A percentile compares a stretch with the other conserved stretches of the same genome.
These are phyloP conservation scores for Streptopelia turtur DNA, from an alignment of 2,797 vertebrate species.

Conservation along the genomic window DNA sequence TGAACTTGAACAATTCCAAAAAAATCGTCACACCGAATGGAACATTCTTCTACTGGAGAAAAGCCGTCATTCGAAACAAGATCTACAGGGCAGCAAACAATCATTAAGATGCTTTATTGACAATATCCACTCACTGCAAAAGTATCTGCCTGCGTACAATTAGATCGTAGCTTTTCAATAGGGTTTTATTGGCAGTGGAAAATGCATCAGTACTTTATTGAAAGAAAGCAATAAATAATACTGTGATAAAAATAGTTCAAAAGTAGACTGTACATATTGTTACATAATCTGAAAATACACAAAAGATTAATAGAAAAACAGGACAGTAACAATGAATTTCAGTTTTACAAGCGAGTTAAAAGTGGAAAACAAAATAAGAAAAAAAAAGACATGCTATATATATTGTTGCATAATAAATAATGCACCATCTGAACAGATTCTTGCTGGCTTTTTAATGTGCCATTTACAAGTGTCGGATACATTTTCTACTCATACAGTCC, in stretches of 20 bases:
- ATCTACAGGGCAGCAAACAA: constrained; percentile 55
- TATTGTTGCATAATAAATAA: constrained; percentile 78
- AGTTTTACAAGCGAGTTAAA: constrained; percentile 83
- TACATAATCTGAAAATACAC: constrained; percentile 87
- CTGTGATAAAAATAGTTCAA: constrained; percentile 99
- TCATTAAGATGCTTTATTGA: constrained; percentile 66
- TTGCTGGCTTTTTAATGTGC: constrained; percentile 68
- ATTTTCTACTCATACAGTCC: constrained; percentile 63
- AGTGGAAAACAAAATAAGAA: constrained; percentile 76
- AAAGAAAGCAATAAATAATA: constrained; percentile 99
- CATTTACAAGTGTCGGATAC: constrained; percentile 56
- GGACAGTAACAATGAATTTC: constrained; percentile 84
- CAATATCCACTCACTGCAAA: constrained; percentile 52
- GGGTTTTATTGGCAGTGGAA: constrained; percentile 89
- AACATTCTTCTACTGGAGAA: neutral
- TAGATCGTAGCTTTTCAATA: constrained; percentile 53
- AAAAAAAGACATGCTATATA: constrained; percentile 69
- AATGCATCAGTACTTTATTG: constrained; percentile 98
- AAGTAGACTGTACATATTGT: constrained; percentile 98
- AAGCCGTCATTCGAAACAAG: constrained; percentile 7
- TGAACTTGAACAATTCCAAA: neutral
- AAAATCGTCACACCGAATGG: neutral
- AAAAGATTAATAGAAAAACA: constrained; percentile 84
- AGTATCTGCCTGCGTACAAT: constrained; percentile 42
- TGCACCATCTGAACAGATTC: constrained; percentile 63